phyloP scores from a whole-genome alignment of 2,888 invertebrate species.

The Thecocarcelia acutangulata region DNA sequence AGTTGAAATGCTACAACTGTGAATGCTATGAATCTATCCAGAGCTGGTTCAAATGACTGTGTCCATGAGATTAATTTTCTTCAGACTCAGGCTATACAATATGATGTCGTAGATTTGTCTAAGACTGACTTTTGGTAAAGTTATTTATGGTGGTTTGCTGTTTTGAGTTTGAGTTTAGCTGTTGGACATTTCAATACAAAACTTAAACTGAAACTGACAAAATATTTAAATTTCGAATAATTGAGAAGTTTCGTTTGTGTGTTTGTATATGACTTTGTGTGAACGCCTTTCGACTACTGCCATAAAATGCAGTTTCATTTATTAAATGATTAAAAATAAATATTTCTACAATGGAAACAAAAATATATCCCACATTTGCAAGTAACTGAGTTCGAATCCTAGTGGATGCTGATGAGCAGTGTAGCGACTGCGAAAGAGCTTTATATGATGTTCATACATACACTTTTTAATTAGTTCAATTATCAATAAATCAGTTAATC shows the following conservation, averaged over 20 bases:
- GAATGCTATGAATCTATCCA: conserved; percentile 1
- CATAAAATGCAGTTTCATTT: conserved; percentile 27
- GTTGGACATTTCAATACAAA: conserved; percentile 53
- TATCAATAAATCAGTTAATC: no score
- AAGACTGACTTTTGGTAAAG: conserved; percentile 18
- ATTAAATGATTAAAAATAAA: conserved; percentile 30
- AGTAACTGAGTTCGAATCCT: no score
- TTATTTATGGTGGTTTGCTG: conserved; percentile 45
- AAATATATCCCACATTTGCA: background rate
- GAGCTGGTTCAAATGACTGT: conserved; percentile 12
- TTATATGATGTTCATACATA: no score
- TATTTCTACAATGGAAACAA: background rate
- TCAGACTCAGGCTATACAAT: conserved; percentile 34
- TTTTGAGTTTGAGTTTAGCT: conserved; percentile 51
- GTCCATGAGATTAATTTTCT: conserved; percentile 47
- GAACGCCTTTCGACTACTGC: conserved; percentile 9
- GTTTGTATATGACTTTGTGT: background rate
- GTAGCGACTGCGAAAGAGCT: no score
- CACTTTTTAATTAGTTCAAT: no score
- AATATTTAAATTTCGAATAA: conserved; percentile 78
- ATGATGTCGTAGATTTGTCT: conserved; percentile 9
- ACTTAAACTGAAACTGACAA: conserved; percentile 73
- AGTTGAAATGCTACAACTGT: conserved; percentile 29
- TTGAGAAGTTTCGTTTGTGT: conserved; percentile 50
- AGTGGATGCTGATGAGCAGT: no score